Evolutionary conservation across 1,140 invertebrate species (phyloP), one percentile per base, ranked within the genome.

Genomic region (Antheraea pernyi): DNA sequence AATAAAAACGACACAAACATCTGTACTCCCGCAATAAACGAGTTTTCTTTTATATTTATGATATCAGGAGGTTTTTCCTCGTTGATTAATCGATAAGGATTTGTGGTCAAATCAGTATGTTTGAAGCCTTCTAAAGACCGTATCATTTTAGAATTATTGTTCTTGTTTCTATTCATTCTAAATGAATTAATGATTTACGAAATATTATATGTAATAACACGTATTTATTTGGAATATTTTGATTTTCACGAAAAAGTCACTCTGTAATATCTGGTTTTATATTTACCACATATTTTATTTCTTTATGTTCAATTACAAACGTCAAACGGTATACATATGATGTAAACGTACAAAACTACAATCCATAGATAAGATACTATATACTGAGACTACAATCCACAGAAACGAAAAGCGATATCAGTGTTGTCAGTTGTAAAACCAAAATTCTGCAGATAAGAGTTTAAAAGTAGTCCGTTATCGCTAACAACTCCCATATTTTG

Each of bases 1-100:
- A 99, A 93, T 37, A 98, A 91, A 91, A 98, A 98, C 4, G 98
- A 98, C 73, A 98, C 95, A 75, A 97, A 96, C 88, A 98, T 97
- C 93, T 99, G 97, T 60, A 97, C 93, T 11, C 95, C 93, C n/a
- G 95, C 95, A 10, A 93, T 93, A 93, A 94, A 95, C 16, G 91
- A 91, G 70, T 85, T 92, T 69, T 93, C 93, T 70, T 81, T 82
- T 61, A 68, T 80, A 81, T 81, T 70, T 75, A 83, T 86, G 66
- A 86, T 83, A 78, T 90, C 88, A 8, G 90, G 86, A 8, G 90
- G 84, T 74, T 91, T 92, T 13, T 81, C 79, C 19, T 85, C 86
- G 70, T 84, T 86, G 22, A 91, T 83, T 58, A 88, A 79, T 62
- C 75, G 72, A 77, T 83, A 86, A 59, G 72, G 75, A 70, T 87